phyloP scores from a whole-genome alignment of 2,797 vertebrate genomes.

The Notamacropus eugenii region DNA sequence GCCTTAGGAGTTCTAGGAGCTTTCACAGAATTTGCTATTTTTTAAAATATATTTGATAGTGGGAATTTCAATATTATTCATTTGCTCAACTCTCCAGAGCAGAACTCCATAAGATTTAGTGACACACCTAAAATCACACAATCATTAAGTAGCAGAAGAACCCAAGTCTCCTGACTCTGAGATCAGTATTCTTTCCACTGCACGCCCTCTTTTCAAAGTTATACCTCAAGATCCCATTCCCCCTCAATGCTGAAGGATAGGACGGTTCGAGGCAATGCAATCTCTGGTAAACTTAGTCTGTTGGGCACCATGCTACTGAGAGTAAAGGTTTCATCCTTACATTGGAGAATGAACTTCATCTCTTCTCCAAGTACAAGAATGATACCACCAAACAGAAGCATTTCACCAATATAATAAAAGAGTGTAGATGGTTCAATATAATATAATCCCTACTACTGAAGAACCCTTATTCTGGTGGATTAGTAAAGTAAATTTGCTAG shows the following conservation, averaged over 20 bases:
- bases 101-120: neutral
- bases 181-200: neutral
- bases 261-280: fast-evolving
- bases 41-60: neutral
- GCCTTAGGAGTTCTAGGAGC: neutral
- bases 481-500: neutral
- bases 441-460: neutral
- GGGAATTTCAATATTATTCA: neutral
- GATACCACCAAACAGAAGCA: neutral
- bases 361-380: neutral
- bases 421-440: neutral
- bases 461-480: neutral
- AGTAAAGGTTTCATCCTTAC: neutral
- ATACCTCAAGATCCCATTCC: neutral
- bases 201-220: neutral
- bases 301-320: neutral
- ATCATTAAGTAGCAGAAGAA: neutral
- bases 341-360: neutral
- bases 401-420: neutral
- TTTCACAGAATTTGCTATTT: neutral
- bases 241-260: neutral
- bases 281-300: neutral
- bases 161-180: neutral
- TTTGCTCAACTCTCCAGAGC: neutral
- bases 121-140: neutral